phyloP scores from a whole-genome alignment of 2,888 invertebrate genomes.

The Kuschelorhynchus macadamiae region DNA sequence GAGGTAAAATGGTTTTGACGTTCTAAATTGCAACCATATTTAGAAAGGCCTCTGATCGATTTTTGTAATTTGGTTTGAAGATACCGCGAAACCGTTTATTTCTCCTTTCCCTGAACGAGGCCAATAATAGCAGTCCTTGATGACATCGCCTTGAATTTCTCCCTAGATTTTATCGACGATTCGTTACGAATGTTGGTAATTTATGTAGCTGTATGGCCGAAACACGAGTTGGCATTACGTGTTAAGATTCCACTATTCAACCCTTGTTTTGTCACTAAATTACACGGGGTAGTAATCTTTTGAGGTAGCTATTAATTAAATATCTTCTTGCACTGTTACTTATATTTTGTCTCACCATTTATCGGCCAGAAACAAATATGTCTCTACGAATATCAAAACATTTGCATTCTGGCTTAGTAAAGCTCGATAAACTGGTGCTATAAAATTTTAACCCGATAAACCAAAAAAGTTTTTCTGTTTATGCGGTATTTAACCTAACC shows the following conservation, averaged over 20 bases:
- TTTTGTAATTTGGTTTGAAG: no score
- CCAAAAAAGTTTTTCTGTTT: no score
- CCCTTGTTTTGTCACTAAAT: slow-evolving; percentile 66
- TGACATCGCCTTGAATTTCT: slow-evolving; percentile 51
- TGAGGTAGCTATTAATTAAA: slow-evolving; percentile 64
- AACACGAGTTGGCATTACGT: slow-evolving; percentile 57
- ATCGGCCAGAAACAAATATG: background rate
- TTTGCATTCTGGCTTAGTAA: no score
- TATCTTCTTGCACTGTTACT: slow-evolving; percentile 54
- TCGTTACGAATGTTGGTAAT: slow-evolving; percentile 55
- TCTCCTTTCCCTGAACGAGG: background rate
- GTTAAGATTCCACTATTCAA: slow-evolving; percentile 64
- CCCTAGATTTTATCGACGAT: slow-evolving; percentile 52
- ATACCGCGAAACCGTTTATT: background rate
- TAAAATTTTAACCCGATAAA: no score
- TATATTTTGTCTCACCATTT: slow-evolving; percentile 13
- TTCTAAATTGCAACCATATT: no score
- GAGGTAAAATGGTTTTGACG: no score
- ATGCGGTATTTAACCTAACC: no score
- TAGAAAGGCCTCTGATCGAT: no score
- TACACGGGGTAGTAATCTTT: slow-evolving; percentile 64
- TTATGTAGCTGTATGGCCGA: slow-evolving; percentile 56
- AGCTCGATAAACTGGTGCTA: no score
- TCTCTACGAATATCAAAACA: no score
- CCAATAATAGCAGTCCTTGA: slow-evolving; percentile 35